phyloP scores from a whole-genome alignment of 2,888 invertebrate genomes.

The Pseudococcus longispinus region DNA sequence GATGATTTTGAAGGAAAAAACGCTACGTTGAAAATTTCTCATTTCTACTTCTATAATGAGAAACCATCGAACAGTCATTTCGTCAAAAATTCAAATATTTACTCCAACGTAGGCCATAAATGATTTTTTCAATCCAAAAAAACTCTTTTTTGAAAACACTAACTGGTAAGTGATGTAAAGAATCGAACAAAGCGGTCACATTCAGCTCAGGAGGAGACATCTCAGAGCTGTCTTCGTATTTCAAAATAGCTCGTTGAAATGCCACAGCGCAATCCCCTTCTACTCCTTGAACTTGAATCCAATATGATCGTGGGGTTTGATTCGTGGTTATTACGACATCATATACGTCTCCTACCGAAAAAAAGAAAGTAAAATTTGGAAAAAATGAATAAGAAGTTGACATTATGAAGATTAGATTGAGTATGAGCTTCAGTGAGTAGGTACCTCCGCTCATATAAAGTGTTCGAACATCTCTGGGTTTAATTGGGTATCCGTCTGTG shows the following conservation, averaged over 20 bases:
- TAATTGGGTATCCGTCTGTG: constrained; percentile 66
- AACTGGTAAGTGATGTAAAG: background rate
- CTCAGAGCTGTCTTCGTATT: constrained; percentile 45
- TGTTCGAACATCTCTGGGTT: constrained; percentile 64
- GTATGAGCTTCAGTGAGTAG: no score
- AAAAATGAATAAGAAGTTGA: no score
- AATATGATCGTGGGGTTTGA: constrained; percentile 57
- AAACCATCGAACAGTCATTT: no score
- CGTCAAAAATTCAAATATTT: no score
- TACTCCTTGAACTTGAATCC: constrained; percentile 58
- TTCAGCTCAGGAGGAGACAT: background rate
- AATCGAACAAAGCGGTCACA: background rate
- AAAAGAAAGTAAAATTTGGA: background rate
- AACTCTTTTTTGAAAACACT: background rate
- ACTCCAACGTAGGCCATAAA: no score
- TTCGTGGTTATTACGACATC: constrained; percentile 58
- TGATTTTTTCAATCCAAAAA: no score
- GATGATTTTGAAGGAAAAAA: no score
- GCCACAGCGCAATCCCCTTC: constrained; percentile 51
- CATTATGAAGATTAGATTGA: no score
- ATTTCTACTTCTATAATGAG: no score
- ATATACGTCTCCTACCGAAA: constrained; percentile 59
- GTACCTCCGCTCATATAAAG: constrained; percentile 66
- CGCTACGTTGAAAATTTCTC: no score
- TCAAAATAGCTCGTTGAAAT: constrained; percentile 57